Base-by-base conservation (phyloP, 2,888 invertebrate species). In the Microplitis manilae region DNA sequence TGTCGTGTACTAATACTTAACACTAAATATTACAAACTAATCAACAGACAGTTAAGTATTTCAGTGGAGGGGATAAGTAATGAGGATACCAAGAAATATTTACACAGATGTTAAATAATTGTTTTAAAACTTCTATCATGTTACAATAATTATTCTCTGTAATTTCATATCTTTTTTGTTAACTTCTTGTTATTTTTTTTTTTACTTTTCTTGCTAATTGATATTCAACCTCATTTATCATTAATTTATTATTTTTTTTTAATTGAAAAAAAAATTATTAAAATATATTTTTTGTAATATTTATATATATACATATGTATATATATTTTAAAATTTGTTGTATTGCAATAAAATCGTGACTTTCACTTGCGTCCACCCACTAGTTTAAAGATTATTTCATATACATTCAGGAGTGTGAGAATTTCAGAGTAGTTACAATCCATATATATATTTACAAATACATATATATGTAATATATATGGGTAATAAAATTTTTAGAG, bases 331-430 rank as follows among this genome's bases (percentile, higher is more conserved):
- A 30, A 30, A 30, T 30, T 30, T 30, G 4, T 4, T 30, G 30
- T 4, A 30, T 7, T 39, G 20, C 38, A n/a, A 30, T 64, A 40
- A 15, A 50, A 50, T 73, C 65, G 15, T 67, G 39, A 86, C 86
- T 86, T 86, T 86, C 86, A 86, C 86, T 86, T 86, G 83, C 79
- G 84, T 82, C 85, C 85, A 83, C 85, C 85, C 85, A 86, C 86
- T 13, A 50, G 84, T 85, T 77, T 73, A 76, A 68, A 68, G 75
- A 41, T 72, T 15, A 40, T 41, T 71, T 64, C 40, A 65, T 67
- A 38, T 67, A 38, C 59, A 67, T 61, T 64, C 39, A 67, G 73
- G 71, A 79, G 78, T 65, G 76, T 78, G 80, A 78, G 68, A 77
- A 73, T 76, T 68, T 68, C 50, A 41, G 77, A 80, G 83, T 83